Percentiles rank a stretch among this genome's conserved stretches.
Conservation (phyloP, 2,888 invertebrate species). For the Melanostoma mellinum region DNA sequence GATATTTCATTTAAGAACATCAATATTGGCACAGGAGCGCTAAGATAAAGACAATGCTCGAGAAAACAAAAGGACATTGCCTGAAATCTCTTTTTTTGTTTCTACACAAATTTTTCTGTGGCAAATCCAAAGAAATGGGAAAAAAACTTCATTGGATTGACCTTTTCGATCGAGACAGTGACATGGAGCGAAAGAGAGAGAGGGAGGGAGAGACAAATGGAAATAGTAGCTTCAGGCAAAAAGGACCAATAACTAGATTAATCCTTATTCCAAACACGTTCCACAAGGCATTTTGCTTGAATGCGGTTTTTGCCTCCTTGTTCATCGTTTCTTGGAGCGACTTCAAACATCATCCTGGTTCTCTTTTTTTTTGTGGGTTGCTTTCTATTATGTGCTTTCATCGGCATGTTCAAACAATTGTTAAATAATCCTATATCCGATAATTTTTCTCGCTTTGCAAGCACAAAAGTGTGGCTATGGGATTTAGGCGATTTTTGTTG, state of each 20-base stretch:
- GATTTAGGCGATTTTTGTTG: constrained; percentile 24
- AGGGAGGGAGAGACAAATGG: background rate
- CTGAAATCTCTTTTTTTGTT: constrained; percentile 12
- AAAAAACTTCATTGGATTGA: constrained; percentile 57
- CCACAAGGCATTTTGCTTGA: constrained; percentile 58
- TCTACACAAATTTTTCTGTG: constrained; percentile 28
- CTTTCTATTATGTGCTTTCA: constrained; percentile 15
- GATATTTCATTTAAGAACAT: constrained; percentile 55
- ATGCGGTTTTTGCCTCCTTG: constrained; percentile 47
- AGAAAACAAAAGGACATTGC: constrained; percentile 54
- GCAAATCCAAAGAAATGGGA: constrained; percentile 49
- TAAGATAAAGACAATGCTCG: constrained; percentile 26
- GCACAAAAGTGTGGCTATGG: constrained; percentile 53
- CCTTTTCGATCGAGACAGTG: constrained; percentile 9
- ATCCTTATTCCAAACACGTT: constrained; percentile 65
- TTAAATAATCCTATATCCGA: constrained; percentile 62
- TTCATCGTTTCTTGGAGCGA: constrained; percentile 32
- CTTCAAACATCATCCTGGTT: constrained; percentile 33
- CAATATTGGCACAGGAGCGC: constrained; percentile 50
- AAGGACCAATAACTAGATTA: constrained; percentile 62
- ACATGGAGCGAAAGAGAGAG: background rate
- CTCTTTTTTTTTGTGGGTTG: background rate
- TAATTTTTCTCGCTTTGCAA: constrained; percentile 60
- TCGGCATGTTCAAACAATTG: constrained; percentile 62
- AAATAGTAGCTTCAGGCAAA: constrained; percentile 1